Conservation (phyloP, 2,113 vertebrate species). For the Tychaedon coryphoeus region DNA sequence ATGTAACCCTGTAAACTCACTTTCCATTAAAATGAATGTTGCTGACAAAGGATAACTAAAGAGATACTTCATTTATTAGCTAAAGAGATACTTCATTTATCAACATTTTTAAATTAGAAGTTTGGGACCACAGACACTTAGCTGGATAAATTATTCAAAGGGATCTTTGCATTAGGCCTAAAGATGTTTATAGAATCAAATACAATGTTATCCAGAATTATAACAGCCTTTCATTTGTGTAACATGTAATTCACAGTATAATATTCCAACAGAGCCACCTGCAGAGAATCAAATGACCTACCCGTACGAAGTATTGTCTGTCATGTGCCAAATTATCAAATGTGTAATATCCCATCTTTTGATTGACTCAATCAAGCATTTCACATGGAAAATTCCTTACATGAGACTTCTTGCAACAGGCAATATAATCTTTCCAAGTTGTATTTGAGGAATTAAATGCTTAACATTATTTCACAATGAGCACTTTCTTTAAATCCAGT, state of each 20-base stretch:
- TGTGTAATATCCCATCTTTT: background rate
- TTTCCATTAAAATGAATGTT: conserved; percentile 92
- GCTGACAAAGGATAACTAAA: conserved; percentile 90
- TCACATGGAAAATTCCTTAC: conserved; percentile 1
- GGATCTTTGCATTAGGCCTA: conserved; percentile 77
- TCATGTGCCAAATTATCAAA: conserved; percentile 61
- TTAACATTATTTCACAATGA: background rate
- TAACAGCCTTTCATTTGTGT: conserved; percentile 69
- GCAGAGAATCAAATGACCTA: conserved; percentile 71
- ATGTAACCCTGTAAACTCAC: conserved; percentile 90
- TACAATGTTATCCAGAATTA: conserved; percentile 69
- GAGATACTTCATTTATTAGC: conserved; percentile 91
- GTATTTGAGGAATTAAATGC: conserved; percentile 1
- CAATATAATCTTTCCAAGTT: background rate
- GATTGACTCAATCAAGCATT: conserved; percentile 55
- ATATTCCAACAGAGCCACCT: conserved; percentile 66
- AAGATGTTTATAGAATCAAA: conserved; percentile 73
- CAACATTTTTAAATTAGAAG: conserved; percentile 88
- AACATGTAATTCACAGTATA: conserved; percentile 56
- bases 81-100: conserved; percentile 90
- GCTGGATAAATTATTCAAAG: conserved; percentile 80
- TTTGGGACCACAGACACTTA: conserved; percentile 83
- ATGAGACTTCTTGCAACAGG: background rate
- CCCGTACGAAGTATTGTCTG: conserved; percentile 41
- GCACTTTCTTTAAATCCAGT: background rate